A percentile compares a stretch with the other conserved stretches of the same genome.
phyloP scores from a whole-genome alignment of 2,797 vertebrate species.

The Triplophysa bombifrons region DNA sequence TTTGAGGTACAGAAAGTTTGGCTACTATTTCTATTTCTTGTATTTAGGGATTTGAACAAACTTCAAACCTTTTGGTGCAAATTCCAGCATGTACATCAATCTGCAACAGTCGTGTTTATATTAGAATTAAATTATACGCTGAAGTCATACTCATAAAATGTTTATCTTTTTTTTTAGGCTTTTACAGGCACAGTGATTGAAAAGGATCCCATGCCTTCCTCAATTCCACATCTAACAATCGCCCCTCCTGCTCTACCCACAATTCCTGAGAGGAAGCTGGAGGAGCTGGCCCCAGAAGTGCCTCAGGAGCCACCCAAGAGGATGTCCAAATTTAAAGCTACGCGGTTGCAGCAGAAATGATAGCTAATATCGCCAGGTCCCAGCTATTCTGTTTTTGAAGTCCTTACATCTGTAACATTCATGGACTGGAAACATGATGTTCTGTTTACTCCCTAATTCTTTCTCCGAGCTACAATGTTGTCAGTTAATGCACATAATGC shows the following conservation, averaged over 20 bases:
- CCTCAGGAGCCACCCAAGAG: conserved; percentile 75
- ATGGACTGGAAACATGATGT: conserved; percentile 63
- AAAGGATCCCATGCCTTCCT: conserved; percentile 85
- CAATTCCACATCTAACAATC: conserved; percentile 81
- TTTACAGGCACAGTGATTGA: conserved; percentile 97
- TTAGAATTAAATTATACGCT: too few species aligned
- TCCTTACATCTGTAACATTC: conserved; percentile 11
- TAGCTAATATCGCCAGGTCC: neutral
- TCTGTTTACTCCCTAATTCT: conserved; percentile 64
- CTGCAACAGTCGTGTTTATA: too few species aligned
- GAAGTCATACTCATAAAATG: neutral
- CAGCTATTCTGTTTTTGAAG: conserved; percentile 12
- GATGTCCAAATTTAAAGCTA: conserved; percentile 95
- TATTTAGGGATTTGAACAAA: neutral
- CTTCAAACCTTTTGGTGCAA: too few species aligned
- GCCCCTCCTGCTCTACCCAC: conserved; percentile 85
- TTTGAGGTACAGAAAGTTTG: conserved; percentile 77
- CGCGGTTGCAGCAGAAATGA: conserved; percentile 87
- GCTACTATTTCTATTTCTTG: neutral
- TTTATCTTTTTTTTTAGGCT: conserved; percentile 74
- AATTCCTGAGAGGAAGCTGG: conserved; percentile 88
- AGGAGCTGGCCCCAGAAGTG: conserved; percentile 79
- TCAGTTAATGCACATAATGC: neutral
- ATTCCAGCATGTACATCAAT: too few species aligned
- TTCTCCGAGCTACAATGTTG: conserved; percentile 8